Conservation (phyloP, 2,888 invertebrate genomes). For the Diloba caeruleocephala region DNA sequence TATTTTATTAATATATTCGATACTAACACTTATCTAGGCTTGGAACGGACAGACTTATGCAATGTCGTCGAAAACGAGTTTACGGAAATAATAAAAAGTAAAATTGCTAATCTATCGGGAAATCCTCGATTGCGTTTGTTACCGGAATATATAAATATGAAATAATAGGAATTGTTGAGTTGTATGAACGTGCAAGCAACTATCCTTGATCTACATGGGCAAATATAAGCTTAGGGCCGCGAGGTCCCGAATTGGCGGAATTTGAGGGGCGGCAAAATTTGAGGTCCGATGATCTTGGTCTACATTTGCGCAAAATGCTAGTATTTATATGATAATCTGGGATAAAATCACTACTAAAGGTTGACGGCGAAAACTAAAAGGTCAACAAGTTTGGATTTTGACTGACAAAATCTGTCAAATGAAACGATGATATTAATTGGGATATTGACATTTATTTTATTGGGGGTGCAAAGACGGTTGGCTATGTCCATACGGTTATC, state of each 20-base stretch:
- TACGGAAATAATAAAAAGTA: constrained; percentile 19
- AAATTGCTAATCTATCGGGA: constrained; percentile 28
- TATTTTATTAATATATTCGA: not conserved
- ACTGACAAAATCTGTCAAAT: not conserved
- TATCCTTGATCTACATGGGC: not conserved
- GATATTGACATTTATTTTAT: not conserved
- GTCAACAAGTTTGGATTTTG: constrained; percentile 21
- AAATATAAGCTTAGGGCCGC: too few species aligned
- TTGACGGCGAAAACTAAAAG: not conserved
- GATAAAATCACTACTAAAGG: too few species aligned
- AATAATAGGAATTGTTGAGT: constrained; percentile 17
- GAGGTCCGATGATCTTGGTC: too few species aligned
- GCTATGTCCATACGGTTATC: too few species aligned
- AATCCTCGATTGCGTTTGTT: constrained; percentile 34
- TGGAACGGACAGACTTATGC: constrained; percentile 8
- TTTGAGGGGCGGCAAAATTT: too few species aligned
- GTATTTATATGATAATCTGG: too few species aligned
- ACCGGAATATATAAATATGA: constrained; percentile 17
- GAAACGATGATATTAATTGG: not conserved
- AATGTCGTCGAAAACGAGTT: constrained; percentile 29
- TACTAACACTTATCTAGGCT: constrained; percentile 1
- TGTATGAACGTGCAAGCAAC: not conserved
- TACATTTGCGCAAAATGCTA: too few species aligned
- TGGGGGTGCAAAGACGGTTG: too few species aligned
- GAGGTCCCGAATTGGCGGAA: too few species aligned